Evolutionary conservation across 2,797 vertebrate genomes (phyloP), one percentile per base, ranked within the genome.

Genomic region (Limosa lapponica): DNA sequence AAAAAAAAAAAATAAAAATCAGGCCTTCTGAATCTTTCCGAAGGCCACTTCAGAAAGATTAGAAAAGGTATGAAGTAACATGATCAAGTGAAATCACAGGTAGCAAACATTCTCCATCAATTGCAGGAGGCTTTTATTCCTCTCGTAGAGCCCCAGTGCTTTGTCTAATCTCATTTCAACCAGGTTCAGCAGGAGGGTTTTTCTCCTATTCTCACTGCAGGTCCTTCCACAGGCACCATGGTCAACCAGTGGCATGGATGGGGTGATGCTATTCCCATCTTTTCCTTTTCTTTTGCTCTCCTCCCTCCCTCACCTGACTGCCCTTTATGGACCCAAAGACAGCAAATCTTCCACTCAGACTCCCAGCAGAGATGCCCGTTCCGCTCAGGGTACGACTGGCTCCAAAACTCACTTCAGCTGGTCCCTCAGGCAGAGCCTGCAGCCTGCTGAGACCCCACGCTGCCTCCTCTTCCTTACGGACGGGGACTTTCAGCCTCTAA

Each of bases 281-380:
- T 67, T n/a, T 71, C 46, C 34, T 22, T 87, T 46, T 18, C 23
- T 28, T 39, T 32, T 84, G 13, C 20, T 16, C 11, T 65, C 41
- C n/a, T 49, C 14, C 14, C 8, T 62, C 34, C 11, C 27, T 62
- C 4, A 11, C 9, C 23, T 43, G 43, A 22, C 27, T 48, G 66
- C 41, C 54, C 27, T 28, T 72, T 13, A 75, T 14, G 59, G 27
- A 72, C 3, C 9, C 39, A 49, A 83, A 77, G 19, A 39, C 28
- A 71, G 34, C 24, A 71, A 25, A 70, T 74, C 57, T 74, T 78
- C 72, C 57, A 69, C 30, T 82, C 34, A 28, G 48, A 43, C 39
- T 44, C 52, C 46, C 37, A 70, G 25, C 2, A 2, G 37, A 80
- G 34, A 52, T 0, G 2, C 8, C 58, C 0, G 0, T 8, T 67